Percentiles rank a stretch among this genome's conserved stretches.
Conservation (phyloP, 2,797 vertebrate genomes). For the Bryconaethiops microstoma region DNA sequence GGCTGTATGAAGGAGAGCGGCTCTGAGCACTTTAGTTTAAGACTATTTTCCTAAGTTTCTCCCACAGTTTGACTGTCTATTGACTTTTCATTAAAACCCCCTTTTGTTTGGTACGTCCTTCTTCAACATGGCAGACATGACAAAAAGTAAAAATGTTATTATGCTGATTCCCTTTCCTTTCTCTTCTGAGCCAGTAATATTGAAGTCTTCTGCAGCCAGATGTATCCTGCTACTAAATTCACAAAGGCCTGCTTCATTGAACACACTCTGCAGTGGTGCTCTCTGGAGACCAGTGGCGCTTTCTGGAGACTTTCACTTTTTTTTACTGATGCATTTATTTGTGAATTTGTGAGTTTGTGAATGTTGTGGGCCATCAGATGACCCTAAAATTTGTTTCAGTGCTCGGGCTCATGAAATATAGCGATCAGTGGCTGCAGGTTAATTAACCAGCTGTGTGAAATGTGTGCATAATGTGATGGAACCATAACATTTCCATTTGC, state of each 20-base stretch:
- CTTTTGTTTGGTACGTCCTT: no score
- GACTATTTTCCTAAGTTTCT: no score
- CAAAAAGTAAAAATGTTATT: no score
- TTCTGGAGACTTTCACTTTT: neutral
- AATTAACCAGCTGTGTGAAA: neutral
- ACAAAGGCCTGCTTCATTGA: neutral
- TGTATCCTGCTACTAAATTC: conserved; percentile 3
- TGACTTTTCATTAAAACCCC: no score
- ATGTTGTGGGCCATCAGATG: neutral
- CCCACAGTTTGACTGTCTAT: no score
- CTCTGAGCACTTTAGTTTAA: no score
- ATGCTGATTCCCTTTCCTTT: no score
- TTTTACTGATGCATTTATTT: neutral
- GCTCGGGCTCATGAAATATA: neutral
- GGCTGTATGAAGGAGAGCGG: no score
- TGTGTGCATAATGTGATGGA: neutral
- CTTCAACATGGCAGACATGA: no score
- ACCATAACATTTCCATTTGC: neutral
- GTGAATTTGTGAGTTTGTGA: neutral
- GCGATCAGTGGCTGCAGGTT: neutral
- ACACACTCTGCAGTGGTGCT: neutral
- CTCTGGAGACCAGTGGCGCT: neutral
- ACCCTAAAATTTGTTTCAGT: conserved; percentile 3
- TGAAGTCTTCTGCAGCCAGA: neutral
- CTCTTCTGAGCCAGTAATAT: neutral